Evolutionary conservation across 2,797 vertebrate species (phyloP).

Genomic region (Limnodromus scolopaceus): DNA sequence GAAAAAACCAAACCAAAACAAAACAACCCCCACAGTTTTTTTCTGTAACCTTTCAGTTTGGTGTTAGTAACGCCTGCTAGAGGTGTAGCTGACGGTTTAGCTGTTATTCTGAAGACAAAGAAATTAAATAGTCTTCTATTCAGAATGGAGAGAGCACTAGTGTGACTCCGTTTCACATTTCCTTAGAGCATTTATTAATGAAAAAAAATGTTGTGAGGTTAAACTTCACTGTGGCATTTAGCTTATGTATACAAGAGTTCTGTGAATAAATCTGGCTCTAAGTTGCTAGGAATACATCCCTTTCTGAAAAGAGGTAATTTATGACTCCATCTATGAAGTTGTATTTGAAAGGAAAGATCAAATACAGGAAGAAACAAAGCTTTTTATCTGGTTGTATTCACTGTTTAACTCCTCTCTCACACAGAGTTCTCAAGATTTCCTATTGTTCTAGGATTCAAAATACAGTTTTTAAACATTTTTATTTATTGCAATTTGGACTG

Average conservation of each 20-base stretch:
- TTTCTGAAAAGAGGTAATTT: constrained; percentile 50
- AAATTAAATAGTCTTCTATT: background rate
- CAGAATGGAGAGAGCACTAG: background rate
- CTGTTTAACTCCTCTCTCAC: constrained; percentile 31
- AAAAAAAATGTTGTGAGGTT: background rate
- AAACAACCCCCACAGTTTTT: rapidly evolving
- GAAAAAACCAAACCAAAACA: background rate
- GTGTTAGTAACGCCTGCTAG: background rate
- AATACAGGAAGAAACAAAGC: constrained; percentile 27
- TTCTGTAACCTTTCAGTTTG: background rate
- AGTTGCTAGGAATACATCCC: constrained; percentile 8
- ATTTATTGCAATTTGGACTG: constrained; percentile 65
- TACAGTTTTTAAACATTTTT: constrained; percentile 20
- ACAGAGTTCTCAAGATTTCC: constrained; percentile 13
- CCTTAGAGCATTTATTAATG: background rate
- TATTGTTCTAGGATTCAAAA: constrained; percentile 45
- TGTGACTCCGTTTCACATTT: background rate
- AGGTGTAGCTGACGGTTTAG: background rate
- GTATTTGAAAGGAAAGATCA: constrained; percentile 29
- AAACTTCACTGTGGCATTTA: constrained; percentile 14
- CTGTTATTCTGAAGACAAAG: background rate
- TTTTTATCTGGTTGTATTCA: constrained; percentile 8
- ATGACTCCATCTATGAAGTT: constrained; percentile 32
- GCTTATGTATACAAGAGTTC: constrained; percentile 19
- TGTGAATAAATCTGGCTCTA: constrained; percentile 38